Evolutionary conservation across 2,888 invertebrate species (phyloP), one percentile per base, ranked within the genome.

Genomic region (Leucophenga maculata): DNA sequence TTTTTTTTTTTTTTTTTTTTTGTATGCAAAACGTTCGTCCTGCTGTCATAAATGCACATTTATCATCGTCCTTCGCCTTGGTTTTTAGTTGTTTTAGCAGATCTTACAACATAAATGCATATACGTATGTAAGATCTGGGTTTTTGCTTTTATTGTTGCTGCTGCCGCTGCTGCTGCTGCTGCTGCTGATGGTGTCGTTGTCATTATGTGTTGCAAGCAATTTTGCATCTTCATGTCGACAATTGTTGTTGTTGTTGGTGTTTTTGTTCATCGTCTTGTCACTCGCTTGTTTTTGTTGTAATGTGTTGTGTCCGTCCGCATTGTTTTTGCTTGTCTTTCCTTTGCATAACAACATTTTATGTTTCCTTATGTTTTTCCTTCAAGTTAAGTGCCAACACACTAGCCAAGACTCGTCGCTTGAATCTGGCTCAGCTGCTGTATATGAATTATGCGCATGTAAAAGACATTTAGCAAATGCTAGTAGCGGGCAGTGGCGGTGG

Each of bases 21-120:
- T 18, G 31, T 32, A 31, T n/a, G 14, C 50, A 39, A 39, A 39
- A 39, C 6, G n/a, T 16, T 65, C 31, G 11, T 14, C n/a, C 52
- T 6, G 44, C 57, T 68, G 65, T 57, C 69, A 65, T 65, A 69
- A 65, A 22, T 69, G 55, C 65, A 57, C 64, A 69, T 69, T 69
- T 69, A 69, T 69, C 69, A 46, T 69, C 57, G 48, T 57, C 55
- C 32, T 26, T 32, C 16, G 59, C 13, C n/a, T 26, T 26, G 14
- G 16, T 59, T 59, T 26, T n/a, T 26, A n/a, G 22, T 57, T 57
- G 50, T 57, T 26, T 22, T 57, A 57, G 31, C 31, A 57, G 57
- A 13, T 57, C 14, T 57, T 26, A 13, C 39, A 6, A 39, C 39
- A 39, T 39, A 39, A 39, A 39, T 11, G 11, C 39, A 39, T 39